Conservation (phyloP, 64 coral and sea anemone genomes). For the Dendronephthya gigantea region DNA sequence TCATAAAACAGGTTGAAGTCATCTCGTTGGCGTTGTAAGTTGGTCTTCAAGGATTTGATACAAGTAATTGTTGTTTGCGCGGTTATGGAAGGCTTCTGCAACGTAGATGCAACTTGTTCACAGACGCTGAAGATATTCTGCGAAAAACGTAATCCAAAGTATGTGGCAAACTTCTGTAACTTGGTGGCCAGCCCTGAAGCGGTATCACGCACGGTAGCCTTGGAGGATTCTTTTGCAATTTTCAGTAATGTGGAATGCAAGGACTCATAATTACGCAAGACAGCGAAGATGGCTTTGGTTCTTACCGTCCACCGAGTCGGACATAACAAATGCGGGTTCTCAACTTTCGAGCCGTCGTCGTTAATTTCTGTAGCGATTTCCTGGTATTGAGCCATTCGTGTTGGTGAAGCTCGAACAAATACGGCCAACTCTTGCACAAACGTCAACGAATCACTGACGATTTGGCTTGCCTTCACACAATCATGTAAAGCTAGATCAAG, state of each 20-base stretch:
- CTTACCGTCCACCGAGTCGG: neutral
- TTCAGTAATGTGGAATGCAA: neutral
- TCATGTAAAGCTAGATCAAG: constrained; percentile 25
- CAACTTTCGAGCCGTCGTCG: neutral
- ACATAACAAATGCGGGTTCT: neutral
- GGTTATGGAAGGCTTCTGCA: neutral
- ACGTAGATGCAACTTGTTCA: neutral
- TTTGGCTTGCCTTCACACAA: neutral
- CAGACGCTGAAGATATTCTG: constrained; percentile 11
- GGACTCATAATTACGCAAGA: neutral
- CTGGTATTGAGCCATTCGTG: neutral
- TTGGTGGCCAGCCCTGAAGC: neutral
- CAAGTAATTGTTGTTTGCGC: neutral
- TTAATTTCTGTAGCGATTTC: neutral
- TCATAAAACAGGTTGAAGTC: neutral
- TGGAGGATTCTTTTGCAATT: neutral
- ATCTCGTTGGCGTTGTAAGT: neutral
- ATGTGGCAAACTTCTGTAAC: neutral
- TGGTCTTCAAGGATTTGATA: neutral
- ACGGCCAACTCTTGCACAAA: neutral
- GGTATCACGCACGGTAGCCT: neutral
- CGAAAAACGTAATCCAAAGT: neutral
- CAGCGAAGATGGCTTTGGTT: neutral
- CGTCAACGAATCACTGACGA: neutral
- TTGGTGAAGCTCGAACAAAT: neutral